phyloP scores from a whole-genome alignment of 2,888 invertebrate genomes.

The Tipula vernalis region DNA sequence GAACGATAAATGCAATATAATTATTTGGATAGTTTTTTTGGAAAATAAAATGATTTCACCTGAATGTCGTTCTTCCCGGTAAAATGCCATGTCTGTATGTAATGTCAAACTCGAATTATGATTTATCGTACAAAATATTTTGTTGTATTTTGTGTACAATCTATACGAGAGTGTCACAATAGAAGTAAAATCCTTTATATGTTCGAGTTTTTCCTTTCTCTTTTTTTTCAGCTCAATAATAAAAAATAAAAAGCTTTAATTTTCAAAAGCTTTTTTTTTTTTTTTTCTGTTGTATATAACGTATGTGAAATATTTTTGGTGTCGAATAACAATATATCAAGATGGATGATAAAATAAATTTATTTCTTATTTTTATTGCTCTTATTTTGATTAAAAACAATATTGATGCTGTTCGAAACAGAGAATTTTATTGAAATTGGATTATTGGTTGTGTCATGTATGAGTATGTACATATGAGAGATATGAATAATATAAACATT shows the following conservation, averaged over 20 bases:
- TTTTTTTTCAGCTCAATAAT: neutral
- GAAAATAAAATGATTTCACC: neutral
- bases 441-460: neutral
- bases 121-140: neutral
- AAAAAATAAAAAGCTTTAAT: neutral
- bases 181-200: neutral
- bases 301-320: neutral
- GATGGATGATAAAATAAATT: neutral
- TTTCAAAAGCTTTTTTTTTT: neutral
- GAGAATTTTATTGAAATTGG: neutral
- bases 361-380: neutral
- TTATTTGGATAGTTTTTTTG: neutral
- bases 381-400: neutral
- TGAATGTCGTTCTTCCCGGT: neutral
- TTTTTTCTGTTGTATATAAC: neutral
- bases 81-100: neutral
- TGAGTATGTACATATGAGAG: neutral
- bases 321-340: neutral
- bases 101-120: neutral
- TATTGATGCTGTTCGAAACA: neutral
- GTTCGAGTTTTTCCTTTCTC: neutral
- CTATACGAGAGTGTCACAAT: neutral
- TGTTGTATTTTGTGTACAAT: neutral
- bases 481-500: neutral
- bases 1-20: too few relatives aligned